phyloP scores from a whole-genome alignment of 2,797 vertebrate species.

The Pseudopleuronectes americanus region DNA sequence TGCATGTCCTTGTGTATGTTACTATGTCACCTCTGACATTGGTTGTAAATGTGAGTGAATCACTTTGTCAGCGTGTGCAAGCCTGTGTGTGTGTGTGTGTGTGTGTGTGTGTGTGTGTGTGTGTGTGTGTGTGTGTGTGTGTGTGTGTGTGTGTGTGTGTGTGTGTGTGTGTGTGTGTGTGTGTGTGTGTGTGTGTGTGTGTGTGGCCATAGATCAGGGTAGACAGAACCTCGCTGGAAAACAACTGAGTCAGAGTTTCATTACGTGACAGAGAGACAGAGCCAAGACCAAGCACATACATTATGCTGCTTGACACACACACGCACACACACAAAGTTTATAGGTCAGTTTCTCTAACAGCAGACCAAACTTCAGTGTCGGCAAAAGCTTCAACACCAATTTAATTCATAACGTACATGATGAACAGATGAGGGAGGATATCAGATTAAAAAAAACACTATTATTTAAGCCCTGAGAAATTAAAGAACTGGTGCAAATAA shows the following conservation, averaged over 20 bases:
- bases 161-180: background rate
- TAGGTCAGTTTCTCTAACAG: background rate
- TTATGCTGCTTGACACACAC: background rate
- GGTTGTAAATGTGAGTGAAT: no score
- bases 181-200: background rate
- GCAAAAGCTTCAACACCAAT: no score
- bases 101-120: background rate
- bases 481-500: no score
- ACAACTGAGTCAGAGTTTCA: slow-evolving; percentile 56
- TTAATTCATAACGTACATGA: no score
- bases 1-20: slow-evolving; percentile 11
- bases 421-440: no score
- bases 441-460: no score
- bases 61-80: no score
- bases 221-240: slow-evolving; percentile 19
- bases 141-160: background rate
- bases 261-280: slow-evolving; percentile 34
- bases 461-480: no score
- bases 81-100: background rate
- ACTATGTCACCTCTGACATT: background rate
- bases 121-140: background rate
- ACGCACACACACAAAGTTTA: background rate
- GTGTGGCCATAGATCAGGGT: background rate
- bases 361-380: no score
- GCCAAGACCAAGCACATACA: slow-evolving; percentile 9